Conservation (phyloP, 2,888 invertebrate species). For the Cryptocephalus primarius region DNA sequence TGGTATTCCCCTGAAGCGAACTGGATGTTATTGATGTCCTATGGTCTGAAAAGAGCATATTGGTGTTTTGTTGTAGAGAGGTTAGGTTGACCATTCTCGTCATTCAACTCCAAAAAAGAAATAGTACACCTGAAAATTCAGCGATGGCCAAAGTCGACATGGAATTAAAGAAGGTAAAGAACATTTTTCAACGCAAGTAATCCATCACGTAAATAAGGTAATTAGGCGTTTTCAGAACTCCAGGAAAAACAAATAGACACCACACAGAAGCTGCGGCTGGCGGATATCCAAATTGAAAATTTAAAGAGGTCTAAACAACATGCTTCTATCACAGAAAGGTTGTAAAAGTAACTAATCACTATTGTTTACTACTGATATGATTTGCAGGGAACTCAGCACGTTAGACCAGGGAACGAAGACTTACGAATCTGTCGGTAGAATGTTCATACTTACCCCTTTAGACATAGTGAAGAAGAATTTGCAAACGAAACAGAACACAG, state of each 20-base stretch:
- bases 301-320: slow-evolving; percentile 57
- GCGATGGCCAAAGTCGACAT: slow-evolving; percentile 32
- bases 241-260: slow-evolving; percentile 75
- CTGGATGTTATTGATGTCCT: too few species aligned
- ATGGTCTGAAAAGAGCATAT: too few species aligned
- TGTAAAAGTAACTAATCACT: slow-evolving; percentile 23
- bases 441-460: slow-evolving; percentile 66
- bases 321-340: slow-evolving; percentile 59
- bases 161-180: slow-evolving; percentile 35
- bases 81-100: too few species aligned
- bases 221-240: slow-evolving; percentile 65
- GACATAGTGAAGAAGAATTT: slow-evolving; percentile 53
- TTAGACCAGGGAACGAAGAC: slow-evolving; percentile 56
- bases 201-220: slow-evolving; percentile 1
- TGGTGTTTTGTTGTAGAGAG: too few species aligned
- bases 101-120: too few species aligned
- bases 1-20: too few species aligned
- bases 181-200: slow-evolving; percentile 1
- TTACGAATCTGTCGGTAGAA: slow-evolving; percentile 74
- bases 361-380: neutral
- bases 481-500: slow-evolving; percentile 43
- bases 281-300: slow-evolving; percentile 66
- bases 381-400: slow-evolving; percentile 42
- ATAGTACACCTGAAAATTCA: too few species aligned
- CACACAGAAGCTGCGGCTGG: slow-evolving; percentile 64